Evolutionary conservation across 1,140 invertebrate genomes (phyloP), one percentile per base, ranked within the genome.

Genomic region (Trialeurodes vaporariorum): DNA sequence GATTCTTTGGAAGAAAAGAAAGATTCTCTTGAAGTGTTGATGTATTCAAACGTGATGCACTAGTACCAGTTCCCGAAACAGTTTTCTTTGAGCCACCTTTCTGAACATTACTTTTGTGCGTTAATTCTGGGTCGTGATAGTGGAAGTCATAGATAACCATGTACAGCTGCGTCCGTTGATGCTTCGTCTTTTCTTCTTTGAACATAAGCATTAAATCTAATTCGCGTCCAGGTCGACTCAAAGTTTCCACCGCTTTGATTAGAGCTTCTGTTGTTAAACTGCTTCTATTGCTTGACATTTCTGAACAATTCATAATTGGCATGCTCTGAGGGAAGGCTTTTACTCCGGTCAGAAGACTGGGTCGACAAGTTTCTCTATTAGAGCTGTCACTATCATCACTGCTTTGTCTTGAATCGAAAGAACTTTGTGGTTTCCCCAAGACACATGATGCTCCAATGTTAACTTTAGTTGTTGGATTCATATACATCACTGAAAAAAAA

Each of bases 91-190:
- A 82, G 83, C 24, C 59, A 49, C 34, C 34, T 49, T 49, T 49
- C 66, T 63, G 67, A 49, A 25, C 68, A 17, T 17, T 49, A 49
- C 17, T 49, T 49, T 17, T 49, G 17, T 49, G 34, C 5, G 34
- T 13, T 64, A 27, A 23, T 26, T 67, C 64, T 1, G 69, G 61
- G 1, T 71, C 68, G 70, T 79, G 81, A 70, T 83, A 83, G 73
- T 81, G 77, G 73, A 84, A 84, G 73, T 84, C 34, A 68, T 83
- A 85, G 0, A 84, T 72, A 1, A 84, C 81, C 25, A 85, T 74
- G 74, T 83, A 83, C 65, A 82, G 76, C 64, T 77, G 77, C 27
- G 34, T 49, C 34, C 34, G 34, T 49, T 49, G 34, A 49, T 49
- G 34, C 17, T 49, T 49, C 17, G 34, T 49, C 17, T 49, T 49